Conservation (phyloP, 64 coral and sea anemone genomes). For the Actinia tenebrosa region DNA sequence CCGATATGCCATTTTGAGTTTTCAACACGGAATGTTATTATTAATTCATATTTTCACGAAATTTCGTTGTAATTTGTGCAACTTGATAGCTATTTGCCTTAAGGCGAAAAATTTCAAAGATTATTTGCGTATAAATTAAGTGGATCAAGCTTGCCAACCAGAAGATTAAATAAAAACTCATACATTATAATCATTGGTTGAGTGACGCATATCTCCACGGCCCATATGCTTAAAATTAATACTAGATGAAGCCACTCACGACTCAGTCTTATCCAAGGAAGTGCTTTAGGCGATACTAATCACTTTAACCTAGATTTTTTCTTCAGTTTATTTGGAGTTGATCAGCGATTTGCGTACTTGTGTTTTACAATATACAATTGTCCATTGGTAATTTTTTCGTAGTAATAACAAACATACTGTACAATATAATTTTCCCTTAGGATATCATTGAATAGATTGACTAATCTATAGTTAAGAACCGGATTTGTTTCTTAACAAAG, state of each 20-base stretch:
- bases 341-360: no score
- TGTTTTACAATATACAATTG: no score
- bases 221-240: background rate
- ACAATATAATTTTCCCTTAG: background rate
- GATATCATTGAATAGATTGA: background rate
- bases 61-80: background rate
- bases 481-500: background rate
- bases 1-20: background rate
- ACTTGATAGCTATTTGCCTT: background rate
- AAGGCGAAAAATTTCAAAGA: background rate
- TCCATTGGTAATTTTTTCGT: no score
- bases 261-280: background rate
- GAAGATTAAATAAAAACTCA: background rate
- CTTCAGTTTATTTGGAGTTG: background rate
- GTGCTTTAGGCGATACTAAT: background rate
- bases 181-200: background rate
- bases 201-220: background rate
- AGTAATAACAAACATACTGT: background rate
- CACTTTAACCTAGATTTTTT: background rate
- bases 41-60: background rate
- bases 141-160: background rate
- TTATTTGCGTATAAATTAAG: background rate
- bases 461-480: background rate
- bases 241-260: background rate
- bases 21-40: slow-evolving; percentile 1